Percentiles rank a stretch among this genome's conserved stretches.
phyloP scores from a whole-genome alignment of 1,140 invertebrate species.

The Nasonia longicornis region DNA sequence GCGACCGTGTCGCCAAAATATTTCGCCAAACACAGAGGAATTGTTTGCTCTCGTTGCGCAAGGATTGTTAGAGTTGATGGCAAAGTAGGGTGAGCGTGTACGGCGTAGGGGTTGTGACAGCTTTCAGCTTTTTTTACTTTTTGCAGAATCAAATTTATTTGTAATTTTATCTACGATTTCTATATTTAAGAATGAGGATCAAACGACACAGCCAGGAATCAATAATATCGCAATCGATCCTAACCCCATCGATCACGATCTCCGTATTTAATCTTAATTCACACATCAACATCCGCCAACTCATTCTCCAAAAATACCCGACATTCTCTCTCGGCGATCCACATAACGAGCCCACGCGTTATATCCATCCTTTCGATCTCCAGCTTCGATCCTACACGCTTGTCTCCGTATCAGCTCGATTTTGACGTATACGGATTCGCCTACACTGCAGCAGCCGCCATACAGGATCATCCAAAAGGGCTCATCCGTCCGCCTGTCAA shows the following conservation, averaged over 20 bases:
- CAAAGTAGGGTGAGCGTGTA: not conserved
- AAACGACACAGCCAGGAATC: not conserved
- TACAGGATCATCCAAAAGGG: not conserved
- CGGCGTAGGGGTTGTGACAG: no score
- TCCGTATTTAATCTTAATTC: conserved; percentile 26
- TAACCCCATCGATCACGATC: not conserved
- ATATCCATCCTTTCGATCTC: conserved; percentile 9
- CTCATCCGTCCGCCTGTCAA: conserved; percentile 13
- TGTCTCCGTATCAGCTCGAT: not conserved
- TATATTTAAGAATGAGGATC: no score
- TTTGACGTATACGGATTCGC: conserved; percentile 21
- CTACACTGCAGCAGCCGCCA: no score
- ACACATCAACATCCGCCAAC: not conserved
- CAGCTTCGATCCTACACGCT: not conserved
- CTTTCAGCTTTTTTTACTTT: not conserved
- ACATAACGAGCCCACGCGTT: not conserved
- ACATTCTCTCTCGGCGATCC: not conserved
- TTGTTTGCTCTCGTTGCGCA: conserved; percentile 3
- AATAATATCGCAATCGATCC: not conserved
- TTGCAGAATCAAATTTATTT: not conserved
- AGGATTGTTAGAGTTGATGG: not conserved
- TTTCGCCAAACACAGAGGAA: conserved; percentile 9
- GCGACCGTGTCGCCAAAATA: not conserved
- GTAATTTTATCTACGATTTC: not conserved
- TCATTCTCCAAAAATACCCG: not conserved